Evolutionary conservation across 2,797 vertebrate species (phyloP), one percentile per base, ranked within the genome.

Genomic region (Prionace glauca): DNA sequence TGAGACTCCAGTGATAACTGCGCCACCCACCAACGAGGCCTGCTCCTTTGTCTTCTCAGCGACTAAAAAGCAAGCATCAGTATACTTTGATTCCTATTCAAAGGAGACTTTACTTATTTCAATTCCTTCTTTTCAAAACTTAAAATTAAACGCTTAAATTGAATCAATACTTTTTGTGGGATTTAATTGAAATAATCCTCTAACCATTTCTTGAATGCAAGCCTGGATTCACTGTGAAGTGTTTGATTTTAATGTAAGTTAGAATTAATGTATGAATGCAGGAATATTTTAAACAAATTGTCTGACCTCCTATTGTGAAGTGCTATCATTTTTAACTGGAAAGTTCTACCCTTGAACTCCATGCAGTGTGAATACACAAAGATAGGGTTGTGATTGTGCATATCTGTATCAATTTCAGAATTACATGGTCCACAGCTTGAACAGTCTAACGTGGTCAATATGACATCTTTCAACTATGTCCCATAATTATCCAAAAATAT

Each of bases 1-100:
- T 41, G 95, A 91, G 74, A 95, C 95, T 0, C 98, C 98, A 0
- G 98, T 98, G 96, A 98, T 97, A 0, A 99, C 98, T 0, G 99
- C 99, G 94, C 99, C 99, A 0, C 98, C 98, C 96, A 98, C 97
- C 95, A 98, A 98, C 95, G 98, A 98, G 0, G 98, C 98, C 96
- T 98, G 98, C 96, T 98, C 98, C 97, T 98, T 99, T 65, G 99
- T 99, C 97, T 98, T 99, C 98, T 99, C 99, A 96, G 99, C 99
- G 98, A 99, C 99, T 99, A 96, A n/a, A 96, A 90, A 95, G 71
- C 71, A 95, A 95, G 50, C 12, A 56, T 74, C 12, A 77, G 5
- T 24, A 50, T 77, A 77, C 29, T 29, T 56, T 95, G 24, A 69
- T 69, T 67, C 62, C n/a, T 69, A 69, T 69, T 67, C 62, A 69